phyloP scores from a whole-genome alignment of 2,113 vertebrate genomes.

The Lynx canadensis region DNA sequence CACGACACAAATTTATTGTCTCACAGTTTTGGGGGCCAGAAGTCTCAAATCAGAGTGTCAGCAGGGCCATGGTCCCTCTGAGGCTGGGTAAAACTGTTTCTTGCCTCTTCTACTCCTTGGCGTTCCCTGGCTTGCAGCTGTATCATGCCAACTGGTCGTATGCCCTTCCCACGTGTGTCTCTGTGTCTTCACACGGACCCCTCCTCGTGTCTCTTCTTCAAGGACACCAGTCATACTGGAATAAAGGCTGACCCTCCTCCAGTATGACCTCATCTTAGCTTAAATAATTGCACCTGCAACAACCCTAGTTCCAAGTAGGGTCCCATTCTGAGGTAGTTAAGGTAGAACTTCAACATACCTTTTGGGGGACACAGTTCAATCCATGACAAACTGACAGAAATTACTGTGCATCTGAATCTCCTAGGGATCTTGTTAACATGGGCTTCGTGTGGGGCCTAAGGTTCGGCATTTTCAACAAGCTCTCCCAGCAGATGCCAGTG shows the following conservation, averaged over 20 bases:
- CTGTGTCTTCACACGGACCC: background rate
- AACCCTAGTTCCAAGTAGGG: constrained; percentile 29
- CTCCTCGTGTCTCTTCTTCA: background rate
- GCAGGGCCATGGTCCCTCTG: background rate
- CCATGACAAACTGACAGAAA: background rate
- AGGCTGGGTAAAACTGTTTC: background rate
- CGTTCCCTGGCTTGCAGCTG: background rate
- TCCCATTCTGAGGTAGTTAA: background rate
- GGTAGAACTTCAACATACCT: background rate
- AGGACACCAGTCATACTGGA: background rate
- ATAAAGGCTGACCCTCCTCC: background rate
- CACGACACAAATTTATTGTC: background rate
- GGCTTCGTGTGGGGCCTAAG: background rate
- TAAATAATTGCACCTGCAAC: constrained; percentile 21
- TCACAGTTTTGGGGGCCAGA: background rate
- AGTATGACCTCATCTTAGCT: constrained; percentile 1
- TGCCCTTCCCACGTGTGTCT: background rate
- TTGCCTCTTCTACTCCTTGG: background rate
- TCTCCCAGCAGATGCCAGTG: background rate
- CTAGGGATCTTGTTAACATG: background rate
- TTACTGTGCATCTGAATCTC: background rate
- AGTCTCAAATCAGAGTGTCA: background rate
- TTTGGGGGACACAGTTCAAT: background rate
- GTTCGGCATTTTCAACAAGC: background rate
- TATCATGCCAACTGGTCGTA: background rate